A percentile compares a stretch with the other conserved stretches of the same genome.
Conservation (phyloP, 2,797 vertebrate species). For the Amphiprion clarkii region DNA sequence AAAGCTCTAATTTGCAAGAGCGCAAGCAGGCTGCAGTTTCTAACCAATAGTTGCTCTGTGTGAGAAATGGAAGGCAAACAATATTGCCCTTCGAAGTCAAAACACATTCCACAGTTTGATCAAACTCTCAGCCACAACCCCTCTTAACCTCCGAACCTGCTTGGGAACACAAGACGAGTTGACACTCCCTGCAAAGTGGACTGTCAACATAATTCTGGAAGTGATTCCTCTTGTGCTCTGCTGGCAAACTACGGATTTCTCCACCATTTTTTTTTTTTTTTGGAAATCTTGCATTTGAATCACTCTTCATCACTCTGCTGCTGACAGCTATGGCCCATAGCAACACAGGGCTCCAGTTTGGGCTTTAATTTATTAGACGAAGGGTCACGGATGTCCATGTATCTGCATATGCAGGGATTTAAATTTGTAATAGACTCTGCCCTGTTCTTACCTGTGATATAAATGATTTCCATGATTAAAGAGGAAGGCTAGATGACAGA, state of each 20-base stretch:
- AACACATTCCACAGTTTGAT: slow-evolving; percentile 66
- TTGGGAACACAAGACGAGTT: slow-evolving; percentile 69
- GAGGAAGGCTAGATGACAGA: slow-evolving; percentile 78
- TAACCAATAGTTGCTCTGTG: slow-evolving; percentile 37
- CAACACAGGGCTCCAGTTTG: slow-evolving; percentile 69
- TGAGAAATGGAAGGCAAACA: slow-evolving; percentile 64
- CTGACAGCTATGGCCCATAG: slow-evolving; percentile 46
- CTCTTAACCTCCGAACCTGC: slow-evolving; percentile 65
- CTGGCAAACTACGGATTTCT: slow-evolving; percentile 35
- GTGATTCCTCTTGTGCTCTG: slow-evolving; percentile 70
- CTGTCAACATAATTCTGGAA: slow-evolving; percentile 77
- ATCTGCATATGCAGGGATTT: slow-evolving; percentile 64
- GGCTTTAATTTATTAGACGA: slow-evolving; percentile 72
- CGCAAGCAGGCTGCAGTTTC: slow-evolving; percentile 34
- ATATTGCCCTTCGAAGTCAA: slow-evolving; percentile 57
- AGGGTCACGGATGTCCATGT: slow-evolving; percentile 68
- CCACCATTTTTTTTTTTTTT: slow-evolving; percentile 17
- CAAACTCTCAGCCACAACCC: slow-evolving; percentile 56
- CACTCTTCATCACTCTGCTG: slow-evolving; percentile 34
- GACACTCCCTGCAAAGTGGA: slow-evolving; percentile 71
- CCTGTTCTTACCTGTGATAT: slow-evolving; percentile 69
- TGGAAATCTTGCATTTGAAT: slow-evolving; percentile 58
- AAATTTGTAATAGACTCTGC: slow-evolving; percentile 70
- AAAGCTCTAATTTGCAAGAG: slow-evolving; percentile 56
- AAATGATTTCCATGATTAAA: slow-evolving; percentile 78